These are phyloP conservation scores for Halictus rubicundus DNA, from an alignment of 1,140 invertebrate genomes.

Conservation along the genomic window DNA sequence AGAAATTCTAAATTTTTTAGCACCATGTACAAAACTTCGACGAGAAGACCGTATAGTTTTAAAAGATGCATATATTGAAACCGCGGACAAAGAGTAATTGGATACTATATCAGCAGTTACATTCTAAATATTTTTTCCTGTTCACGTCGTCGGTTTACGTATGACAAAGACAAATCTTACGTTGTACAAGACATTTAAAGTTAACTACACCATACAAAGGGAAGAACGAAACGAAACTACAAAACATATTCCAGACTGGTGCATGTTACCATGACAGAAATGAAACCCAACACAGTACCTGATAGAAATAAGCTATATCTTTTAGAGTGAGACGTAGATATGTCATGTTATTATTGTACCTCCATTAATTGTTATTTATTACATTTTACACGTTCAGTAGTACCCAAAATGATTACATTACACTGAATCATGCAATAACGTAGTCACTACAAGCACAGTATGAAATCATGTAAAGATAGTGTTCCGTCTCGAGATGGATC, in stretches of 20 bases:
- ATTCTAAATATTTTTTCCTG: constrained; percentile 41
- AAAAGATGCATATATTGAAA: background rate
- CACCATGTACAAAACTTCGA: background rate
- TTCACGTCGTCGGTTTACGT: constrained; percentile 17
- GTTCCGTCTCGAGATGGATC: no score
- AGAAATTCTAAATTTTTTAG: constrained; percentile 18
- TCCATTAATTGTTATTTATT: constrained; percentile 79
- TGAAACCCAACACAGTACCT: constrained; percentile 79
- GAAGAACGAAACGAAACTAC: constrained; percentile 57
- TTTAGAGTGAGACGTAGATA: constrained; percentile 78
- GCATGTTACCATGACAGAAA: constrained; percentile 80
- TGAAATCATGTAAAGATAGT: constrained; percentile 58
- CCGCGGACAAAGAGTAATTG: constrained; percentile 18
- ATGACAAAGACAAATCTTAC: constrained; percentile 37
- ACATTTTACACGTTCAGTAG: constrained; percentile 77
- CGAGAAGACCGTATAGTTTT: background rate
- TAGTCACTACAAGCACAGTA: constrained; percentile 66
- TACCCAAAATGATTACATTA: constrained; percentile 61
- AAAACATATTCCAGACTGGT: constrained; percentile 76
- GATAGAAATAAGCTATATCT: constrained; percentile 80
- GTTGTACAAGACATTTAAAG: constrained; percentile 55
- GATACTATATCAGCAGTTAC: constrained; percentile 1
- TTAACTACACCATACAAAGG: constrained; percentile 62
- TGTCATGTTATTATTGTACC: constrained; percentile 79
- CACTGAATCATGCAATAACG: constrained; percentile 66